Percentiles rank a stretch among this genome's conserved stretches.
Conservation (phyloP, 37 sponge, comb jelly and placozoan genomes). For the Tethya wilhelma region DNA sequence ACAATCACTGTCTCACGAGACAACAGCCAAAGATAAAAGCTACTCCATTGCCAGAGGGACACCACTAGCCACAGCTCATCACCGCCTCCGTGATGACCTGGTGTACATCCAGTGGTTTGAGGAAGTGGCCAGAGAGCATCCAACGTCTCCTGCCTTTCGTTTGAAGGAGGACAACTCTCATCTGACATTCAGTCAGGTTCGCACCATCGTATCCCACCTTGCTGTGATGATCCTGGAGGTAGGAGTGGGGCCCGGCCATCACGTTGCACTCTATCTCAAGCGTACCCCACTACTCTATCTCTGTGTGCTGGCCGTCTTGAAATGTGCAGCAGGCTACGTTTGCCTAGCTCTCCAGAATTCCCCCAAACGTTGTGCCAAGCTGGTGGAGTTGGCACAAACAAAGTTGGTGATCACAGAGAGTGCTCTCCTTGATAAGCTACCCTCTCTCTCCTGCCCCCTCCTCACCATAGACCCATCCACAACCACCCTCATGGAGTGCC, state of each 20-base stretch:
- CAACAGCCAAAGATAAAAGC: no score
- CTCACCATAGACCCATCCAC: neutral
- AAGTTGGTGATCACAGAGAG: slow-evolving; percentile 26
- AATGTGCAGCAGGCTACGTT: slow-evolving; percentile 41
- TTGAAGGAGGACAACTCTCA: neutral
- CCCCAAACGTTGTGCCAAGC: neutral
- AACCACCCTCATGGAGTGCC: neutral
- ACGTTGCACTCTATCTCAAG: slow-evolving; percentile 22
- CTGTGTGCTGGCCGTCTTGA: slow-evolving; percentile 31
- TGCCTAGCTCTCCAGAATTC: slow-evolving; percentile 26
- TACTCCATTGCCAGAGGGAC: no score
- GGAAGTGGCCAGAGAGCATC: neutral
- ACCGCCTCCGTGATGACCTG: neutral
- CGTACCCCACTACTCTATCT: slow-evolving; percentile 10
- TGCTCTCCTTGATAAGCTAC: neutral
- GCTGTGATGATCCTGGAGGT: neutral
- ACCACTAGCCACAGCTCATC: no score
- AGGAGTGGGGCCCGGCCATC: slow-evolving; percentile 10
- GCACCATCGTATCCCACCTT: neutral
- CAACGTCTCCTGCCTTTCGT: neutral
- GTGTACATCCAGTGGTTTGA: slow-evolving; percentile 4
- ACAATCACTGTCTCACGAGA: no score
- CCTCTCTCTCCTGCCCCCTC: neutral
- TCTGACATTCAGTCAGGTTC: neutral
- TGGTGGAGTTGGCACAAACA: neutral